phyloP scores from a whole-genome alignment of 2,113 vertebrate genomes.

The Cebus imitator region DNA sequence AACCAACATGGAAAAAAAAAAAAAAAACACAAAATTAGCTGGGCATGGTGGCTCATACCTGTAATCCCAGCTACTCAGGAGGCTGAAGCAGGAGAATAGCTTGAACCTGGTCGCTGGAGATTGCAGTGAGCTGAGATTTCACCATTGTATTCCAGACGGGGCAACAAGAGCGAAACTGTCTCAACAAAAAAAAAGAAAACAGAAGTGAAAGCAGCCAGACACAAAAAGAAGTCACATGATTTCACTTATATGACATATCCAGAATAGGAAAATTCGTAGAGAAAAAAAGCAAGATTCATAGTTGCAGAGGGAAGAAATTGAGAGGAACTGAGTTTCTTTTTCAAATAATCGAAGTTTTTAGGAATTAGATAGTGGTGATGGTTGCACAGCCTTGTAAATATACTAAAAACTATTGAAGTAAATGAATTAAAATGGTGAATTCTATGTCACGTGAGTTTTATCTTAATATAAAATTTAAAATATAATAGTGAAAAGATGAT shows the following conservation, averaged over 20 bases:
- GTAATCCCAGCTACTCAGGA: too few relatives aligned
- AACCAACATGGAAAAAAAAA: too few relatives aligned
- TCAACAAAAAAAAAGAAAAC: too few relatives aligned
- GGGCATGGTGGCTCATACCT: too few relatives aligned
- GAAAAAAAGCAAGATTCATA: not conserved
- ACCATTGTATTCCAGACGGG: too few relatives aligned
- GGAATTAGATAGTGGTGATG: not conserved
- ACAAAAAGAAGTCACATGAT: not conserved
- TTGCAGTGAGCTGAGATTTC: too few relatives aligned
- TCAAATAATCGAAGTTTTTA: not conserved
- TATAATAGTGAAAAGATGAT: not conserved
- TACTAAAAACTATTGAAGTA: not conserved
- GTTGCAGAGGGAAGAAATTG: not conserved
- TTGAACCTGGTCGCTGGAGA: too few relatives aligned
- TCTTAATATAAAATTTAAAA: not conserved
- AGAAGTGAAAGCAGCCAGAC: not conserved
- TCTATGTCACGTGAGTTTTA: not conserved
- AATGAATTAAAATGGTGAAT: not conserved
- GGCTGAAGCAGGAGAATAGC: too few relatives aligned
- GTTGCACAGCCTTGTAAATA: not conserved
- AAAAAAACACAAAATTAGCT: too few relatives aligned
- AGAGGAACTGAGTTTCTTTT: not conserved
- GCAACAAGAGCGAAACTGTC: too few relatives aligned
- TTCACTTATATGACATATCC: not conserved
- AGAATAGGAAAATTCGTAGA: not conserved